Evolutionary conservation across 2,113 vertebrate genomes (phyloP), one percentile per base, ranked within the genome.

Genomic region (Scomber japonicus): DNA sequence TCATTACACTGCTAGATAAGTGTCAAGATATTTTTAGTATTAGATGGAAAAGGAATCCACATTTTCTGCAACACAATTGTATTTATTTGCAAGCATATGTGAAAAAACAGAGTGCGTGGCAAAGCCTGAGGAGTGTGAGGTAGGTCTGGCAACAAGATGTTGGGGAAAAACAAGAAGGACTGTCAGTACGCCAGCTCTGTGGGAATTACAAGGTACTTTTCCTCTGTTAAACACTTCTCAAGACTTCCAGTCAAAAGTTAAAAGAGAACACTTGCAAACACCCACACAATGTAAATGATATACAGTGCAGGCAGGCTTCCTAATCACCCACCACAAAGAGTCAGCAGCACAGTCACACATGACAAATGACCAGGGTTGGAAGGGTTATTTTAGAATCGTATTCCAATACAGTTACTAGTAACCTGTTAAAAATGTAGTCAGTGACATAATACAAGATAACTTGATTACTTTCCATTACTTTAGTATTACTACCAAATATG

Each of bases 121-220:
- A 55, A 54, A 44, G 21, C 49, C 45, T 24, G 17, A 48, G 14
- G 16, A 73, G 40, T 51, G 50, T 62, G 78, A 50, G 64, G 65
- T 61, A 16, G 71, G 54, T 74, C 73, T 87, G 76, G 63, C 31
- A 70, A 17, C 35, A 49, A 35, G 19, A 50, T 65, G 57, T 56
- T 35, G 35, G 50, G 49, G 19, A 19, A 81, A 76, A 70, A 51
- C 31, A 44, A 35, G 11, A 5, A 4, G 12, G 11, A 35, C 12
- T 21, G 27, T 45, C 24, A 24, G 17, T 16, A 0, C 0, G 40
- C 40, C 77, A 78, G 59, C 10, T 71, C 45, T 48, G 71, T 48
- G n/a, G 56, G 49, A 3, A 59, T 31, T 13, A 56, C 54, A 15
- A 56, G 11, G 19, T 31, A 48, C 14, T 49, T 80, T 80, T n/a